A percentile compares a stretch with the other conserved stretches of the same genome.
Conservation (phyloP, 2,797 vertebrate species). For the Enteromius viviparus region DNA sequence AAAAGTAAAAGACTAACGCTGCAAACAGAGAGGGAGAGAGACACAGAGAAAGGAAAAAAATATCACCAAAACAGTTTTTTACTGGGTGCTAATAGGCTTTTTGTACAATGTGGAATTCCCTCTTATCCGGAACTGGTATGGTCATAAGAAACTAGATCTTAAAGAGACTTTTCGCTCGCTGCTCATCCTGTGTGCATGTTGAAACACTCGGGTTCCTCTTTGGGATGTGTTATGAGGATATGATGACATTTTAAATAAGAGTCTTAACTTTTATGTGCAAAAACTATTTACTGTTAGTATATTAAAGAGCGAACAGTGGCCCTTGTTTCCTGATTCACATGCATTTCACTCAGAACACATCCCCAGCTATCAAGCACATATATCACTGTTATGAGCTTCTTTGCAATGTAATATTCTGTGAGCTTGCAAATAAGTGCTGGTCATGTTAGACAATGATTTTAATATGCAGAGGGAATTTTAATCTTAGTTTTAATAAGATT, state of each 20-base stretch:
- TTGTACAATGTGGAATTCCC: conserved; percentile 56
- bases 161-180: not conserved
- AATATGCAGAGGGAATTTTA: conserved; percentile 77
- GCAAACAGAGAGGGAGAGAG: not conserved
- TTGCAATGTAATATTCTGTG: conserved; percentile 66
- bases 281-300: not conserved
- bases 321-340: not conserved
- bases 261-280: not conserved
- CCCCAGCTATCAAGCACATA: conserved; percentile 39
- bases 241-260: conserved; percentile 9
- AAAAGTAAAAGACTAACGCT: not conserved
- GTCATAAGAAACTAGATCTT: conserved; percentile 39
- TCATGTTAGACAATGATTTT: conserved; percentile 70
- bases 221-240: conserved; percentile 4
- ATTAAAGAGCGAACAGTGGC: not conserved
- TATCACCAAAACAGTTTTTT: conserved; percentile 45
- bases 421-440: conserved; percentile 76
- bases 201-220: not conserved
- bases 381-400: conserved; percentile 59
- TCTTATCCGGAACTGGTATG: conserved; percentile 35
- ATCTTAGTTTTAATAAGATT: conserved; percentile 84
- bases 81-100: conserved; percentile 55
- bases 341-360: conserved; percentile 6
- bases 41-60: conserved; percentile 3
- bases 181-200: not conserved